These are phyloP conservation scores for Aurelia aurita DNA, from an alignment of 30 jellyfish, hydroid and myxozoan genomes.

Conservation along the genomic window DNA sequence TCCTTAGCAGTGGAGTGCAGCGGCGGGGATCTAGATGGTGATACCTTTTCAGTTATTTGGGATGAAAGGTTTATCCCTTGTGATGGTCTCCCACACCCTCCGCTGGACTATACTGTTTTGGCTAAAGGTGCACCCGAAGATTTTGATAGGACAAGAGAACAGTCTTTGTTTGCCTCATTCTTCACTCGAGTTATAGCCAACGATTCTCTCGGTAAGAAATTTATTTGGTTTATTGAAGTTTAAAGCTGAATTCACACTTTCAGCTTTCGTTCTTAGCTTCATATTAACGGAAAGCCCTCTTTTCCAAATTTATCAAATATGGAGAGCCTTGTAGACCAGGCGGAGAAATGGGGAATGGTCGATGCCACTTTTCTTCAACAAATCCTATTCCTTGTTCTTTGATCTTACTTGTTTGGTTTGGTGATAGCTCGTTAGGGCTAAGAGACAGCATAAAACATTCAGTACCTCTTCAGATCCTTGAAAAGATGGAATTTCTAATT, in stretches of 20 bases:
- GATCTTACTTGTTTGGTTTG: no score
- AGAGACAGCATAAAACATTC: no score
- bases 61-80: conserved; percentile 76
- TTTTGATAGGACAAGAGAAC: conserved; percentile 25
- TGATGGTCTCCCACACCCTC: background rate
- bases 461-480: no score
- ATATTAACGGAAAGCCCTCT: no score
- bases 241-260: background rate
- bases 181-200: conserved; percentile 43
- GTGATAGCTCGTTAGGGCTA: no score
- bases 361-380: no score
- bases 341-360: no score
- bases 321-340: no score
- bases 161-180: conserved; percentile 47
- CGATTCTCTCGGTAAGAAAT: conserved; percentile 69
- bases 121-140: conserved; percentile 53
- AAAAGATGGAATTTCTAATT: no score
- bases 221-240: no score
- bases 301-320: no score
- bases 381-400: no score
- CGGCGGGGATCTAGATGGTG: conserved; percentile 98
- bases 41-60: conserved; percentile 85
- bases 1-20: conserved; percentile 81
- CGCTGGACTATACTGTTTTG: conserved; percentile 59
- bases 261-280: background rate